Evolutionary conservation across 2,888 invertebrate species (phyloP).

Genomic region (Polydrusus tereticollis): DNA sequence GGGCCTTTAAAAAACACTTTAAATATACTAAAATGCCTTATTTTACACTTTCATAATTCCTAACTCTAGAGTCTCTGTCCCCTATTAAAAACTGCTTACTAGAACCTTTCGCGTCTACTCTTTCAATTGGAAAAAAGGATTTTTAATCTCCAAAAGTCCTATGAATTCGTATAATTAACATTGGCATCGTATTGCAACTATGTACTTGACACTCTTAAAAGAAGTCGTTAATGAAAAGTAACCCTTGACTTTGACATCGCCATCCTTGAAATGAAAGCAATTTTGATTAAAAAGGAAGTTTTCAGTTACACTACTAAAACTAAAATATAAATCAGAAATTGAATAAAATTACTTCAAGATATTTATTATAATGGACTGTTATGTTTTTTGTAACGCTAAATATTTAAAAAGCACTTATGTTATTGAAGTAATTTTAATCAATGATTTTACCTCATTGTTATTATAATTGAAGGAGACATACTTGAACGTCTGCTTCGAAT

Average conservation of each 20-base stretch:
- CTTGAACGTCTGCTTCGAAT: no score
- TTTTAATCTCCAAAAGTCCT: conserved; percentile 19
- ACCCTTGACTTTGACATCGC: background rate
- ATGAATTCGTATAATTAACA: conserved; percentile 21
- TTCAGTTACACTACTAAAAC: background rate
- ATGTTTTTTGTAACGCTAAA: no score
- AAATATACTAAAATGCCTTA: no score
- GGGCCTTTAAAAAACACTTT: no score
- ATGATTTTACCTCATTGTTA: no score
- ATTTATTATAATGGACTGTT: no score
- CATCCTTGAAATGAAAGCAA: background rate
- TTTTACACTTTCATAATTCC: no score
- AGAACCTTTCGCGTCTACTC: background rate
- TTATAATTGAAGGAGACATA: no score
- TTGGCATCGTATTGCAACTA: conserved; percentile 15
- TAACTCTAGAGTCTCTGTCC: background rate
- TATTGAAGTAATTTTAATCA: no score
- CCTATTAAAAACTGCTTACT: background rate
- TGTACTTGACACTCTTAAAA: background rate
- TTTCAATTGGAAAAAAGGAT: background rate
- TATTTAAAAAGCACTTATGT: no score
- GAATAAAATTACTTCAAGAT: no score
- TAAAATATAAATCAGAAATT: background rate
- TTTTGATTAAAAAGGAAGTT: background rate
- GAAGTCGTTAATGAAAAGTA: background rate